Base-by-base conservation (phyloP, 2,888 invertebrate genomes). In the Pyrochroa serraticornis region DNA sequence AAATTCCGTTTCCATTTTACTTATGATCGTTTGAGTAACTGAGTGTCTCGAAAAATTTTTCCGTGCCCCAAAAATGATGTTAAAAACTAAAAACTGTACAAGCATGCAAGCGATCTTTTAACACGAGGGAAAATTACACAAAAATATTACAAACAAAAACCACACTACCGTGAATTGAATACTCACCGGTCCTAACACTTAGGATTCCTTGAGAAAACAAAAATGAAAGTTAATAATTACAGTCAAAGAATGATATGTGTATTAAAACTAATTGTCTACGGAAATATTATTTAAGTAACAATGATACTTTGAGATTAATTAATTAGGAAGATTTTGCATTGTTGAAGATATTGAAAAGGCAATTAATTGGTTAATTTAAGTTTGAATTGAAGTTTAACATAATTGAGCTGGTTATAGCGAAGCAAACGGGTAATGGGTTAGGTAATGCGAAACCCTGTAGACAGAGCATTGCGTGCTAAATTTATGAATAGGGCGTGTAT, bases 181-280 rank as follows among this genome's bases (percentile, higher is more conserved):
- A 85, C 86, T 86, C 82, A 86, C 86, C 85, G 74, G 85, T 84
- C 76, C 84, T 80, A 70, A 85, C 84, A 75, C 84, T 84, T 75
- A 85, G 83, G 76, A 71, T 70, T 50, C 71, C 71, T 71, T 63
- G 43, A 51, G 49, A 51, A 50, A 51, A 59, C 33, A 59, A 51
- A 54, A 55, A 53, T 44, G 43, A 46, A 45, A 35, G 51, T 57
- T 57, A 56, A 38, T 56, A 45, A 48, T 31, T 22, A 22, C 22
- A 22, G 22, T 49, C 33, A 37, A 44, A 33, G 39, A 34, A 46
- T 41, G 31, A 36, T 13, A 38, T 35, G 30, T 34, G 32, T 14
- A n/a, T 38, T 37, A 48, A 9, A n/a, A 39, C 10, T n/a, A 43
- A 42, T 10, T 42, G 9, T 9, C 10, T 30, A 43, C 10, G 14